A percentile compares a stretch with the other conserved stretches of the same genome.
phyloP scores from a whole-genome alignment of 2,888 invertebrate species.

The Herminia tarsipennalis region DNA sequence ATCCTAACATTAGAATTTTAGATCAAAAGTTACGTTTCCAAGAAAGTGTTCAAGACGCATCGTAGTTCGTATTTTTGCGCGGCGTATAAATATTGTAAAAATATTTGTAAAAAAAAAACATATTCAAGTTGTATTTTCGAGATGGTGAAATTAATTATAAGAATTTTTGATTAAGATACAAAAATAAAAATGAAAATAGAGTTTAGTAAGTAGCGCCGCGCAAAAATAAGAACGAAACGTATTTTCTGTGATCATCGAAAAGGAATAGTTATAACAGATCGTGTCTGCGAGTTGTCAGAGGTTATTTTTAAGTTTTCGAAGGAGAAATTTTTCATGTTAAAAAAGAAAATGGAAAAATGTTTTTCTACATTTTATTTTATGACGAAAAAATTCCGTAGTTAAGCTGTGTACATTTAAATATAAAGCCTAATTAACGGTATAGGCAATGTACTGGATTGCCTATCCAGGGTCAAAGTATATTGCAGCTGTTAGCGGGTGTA shows the following conservation, averaged over 20 bases:
- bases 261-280: conserved; percentile 76
- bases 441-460: conserved; percentile 48
- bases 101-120: conserved; percentile 52
- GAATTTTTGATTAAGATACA: conserved; percentile 57
- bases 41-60: conserved; percentile 79
- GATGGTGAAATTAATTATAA: conserved; percentile 55
- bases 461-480: conserved; percentile 32
- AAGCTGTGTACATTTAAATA: conserved; percentile 81
- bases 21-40: conserved; percentile 83
- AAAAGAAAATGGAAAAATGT: conserved; percentile 59
- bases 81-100: conserved; percentile 40
- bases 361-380: conserved; percentile 81
- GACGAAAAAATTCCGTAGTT: conserved; percentile 77
- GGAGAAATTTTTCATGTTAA: conserved; percentile 74
- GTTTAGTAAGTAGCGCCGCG: conserved; percentile 47
- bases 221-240: conserved; percentile 57
- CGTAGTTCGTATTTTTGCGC: conserved; percentile 55
- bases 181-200: conserved; percentile 53
- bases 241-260: conserved; percentile 81
- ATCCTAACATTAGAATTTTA: conserved; percentile 83
- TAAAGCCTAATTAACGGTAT: conserved; percentile 72
- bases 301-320: conserved; percentile 78
- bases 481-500: conserved; percentile 40
- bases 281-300: conserved; percentile 75
- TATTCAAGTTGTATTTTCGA: conserved; percentile 69